Evolutionary conservation across 1,140 invertebrate genomes (phyloP).

Genomic region (Drosophila nasuta): DNA sequence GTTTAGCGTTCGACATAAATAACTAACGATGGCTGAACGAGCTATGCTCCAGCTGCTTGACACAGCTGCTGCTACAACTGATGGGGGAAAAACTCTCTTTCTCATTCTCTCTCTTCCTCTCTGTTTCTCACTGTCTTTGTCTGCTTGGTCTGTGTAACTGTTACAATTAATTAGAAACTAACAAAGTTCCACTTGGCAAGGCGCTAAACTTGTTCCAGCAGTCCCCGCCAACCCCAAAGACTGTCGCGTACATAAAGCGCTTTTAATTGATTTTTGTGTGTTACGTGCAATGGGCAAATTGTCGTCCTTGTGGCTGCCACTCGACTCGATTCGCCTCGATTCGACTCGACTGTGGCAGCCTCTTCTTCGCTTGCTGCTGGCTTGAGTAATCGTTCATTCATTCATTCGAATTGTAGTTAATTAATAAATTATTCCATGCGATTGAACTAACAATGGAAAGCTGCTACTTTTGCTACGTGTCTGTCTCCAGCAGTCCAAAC

Average conservation of each 20-base stretch:
- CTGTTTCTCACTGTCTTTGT: not conserved
- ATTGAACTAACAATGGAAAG: slow-evolving; percentile 77
- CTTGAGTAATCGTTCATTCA: slow-evolving; percentile 75
- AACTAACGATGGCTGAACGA: slow-evolving; percentile 50
- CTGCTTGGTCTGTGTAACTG: slow-evolving; percentile 63
- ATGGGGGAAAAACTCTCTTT: not conserved
- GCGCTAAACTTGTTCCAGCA: slow-evolving; percentile 71
- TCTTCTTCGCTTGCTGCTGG: not conserved
- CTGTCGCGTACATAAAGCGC: slow-evolving; percentile 80
- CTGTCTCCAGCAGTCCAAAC: slow-evolving; percentile 18
- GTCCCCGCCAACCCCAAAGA: slow-evolving; percentile 40
- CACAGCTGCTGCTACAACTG: slow-evolving; percentile 11
- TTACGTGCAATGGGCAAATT: slow-evolving; percentile 71
- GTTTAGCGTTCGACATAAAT: slow-evolving; percentile 74
- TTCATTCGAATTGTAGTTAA: slow-evolving; percentile 82
- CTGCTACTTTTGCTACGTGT: slow-evolving; percentile 56
- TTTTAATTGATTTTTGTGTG: slow-evolving; percentile 81
- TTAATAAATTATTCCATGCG: slow-evolving; percentile 82
- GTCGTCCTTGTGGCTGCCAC: slow-evolving; percentile 31
- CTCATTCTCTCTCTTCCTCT: not conserved
- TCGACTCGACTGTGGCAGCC: slow-evolving; percentile 18
- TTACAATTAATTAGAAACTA: slow-evolving; percentile 84
- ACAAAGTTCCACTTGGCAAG: slow-evolving; percentile 78
- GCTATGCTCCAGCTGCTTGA: slow-evolving; percentile 10
- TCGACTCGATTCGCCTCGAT: slow-evolving; percentile 6